These are phyloP conservation scores for Torymus auratus DNA, from an alignment of 2,888 invertebrate genomes.

Conservation along the genomic window DNA sequence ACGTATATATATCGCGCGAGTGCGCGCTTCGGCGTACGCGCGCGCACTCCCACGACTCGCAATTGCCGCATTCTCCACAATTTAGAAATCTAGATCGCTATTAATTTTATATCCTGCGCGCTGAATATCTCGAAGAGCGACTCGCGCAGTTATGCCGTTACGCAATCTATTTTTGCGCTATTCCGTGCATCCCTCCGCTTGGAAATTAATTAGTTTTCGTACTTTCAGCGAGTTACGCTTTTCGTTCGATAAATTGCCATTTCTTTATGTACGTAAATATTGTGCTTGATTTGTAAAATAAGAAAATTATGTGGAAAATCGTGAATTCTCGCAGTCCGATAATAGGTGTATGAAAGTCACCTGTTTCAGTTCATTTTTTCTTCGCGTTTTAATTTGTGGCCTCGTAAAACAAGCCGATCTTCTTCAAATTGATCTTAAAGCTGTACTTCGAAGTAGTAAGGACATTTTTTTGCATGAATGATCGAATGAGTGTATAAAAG, in stretches of 20 bases:
- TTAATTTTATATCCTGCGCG: conserved; percentile 73
- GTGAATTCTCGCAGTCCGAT: conserved; percentile 20
- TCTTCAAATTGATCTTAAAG: conserved; percentile 41
- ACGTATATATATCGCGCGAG: conserved; percentile 48
- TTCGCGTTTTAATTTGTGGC: conserved; percentile 38
- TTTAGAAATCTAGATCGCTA: conserved; percentile 76
- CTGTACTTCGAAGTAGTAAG: conserved; percentile 33
- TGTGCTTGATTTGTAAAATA: conserved; percentile 28
- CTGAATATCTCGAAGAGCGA: conserved; percentile 59
- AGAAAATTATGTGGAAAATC: conserved; percentile 25
- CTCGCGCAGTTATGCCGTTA: conserved; percentile 53
- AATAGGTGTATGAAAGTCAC: conserved; percentile 35
- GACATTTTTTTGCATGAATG: conserved; percentile 44
- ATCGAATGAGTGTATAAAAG: conserved; percentile 38
- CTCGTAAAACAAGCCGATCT: conserved; percentile 43
- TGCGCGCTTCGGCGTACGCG: not conserved
- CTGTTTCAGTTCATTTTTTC: conserved; percentile 23
- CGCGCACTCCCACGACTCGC: conserved; percentile 72
- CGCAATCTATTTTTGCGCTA: conserved; percentile 60
- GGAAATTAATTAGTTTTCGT: conserved; percentile 53
- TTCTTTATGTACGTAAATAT: conserved; percentile 28
- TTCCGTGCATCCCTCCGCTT: conserved; percentile 36
- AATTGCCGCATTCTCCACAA: conserved; percentile 75
- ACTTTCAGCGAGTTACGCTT: conserved; percentile 34
- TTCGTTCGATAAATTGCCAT: conserved; percentile 53